Evolutionary conservation across 2,888 invertebrate species (phyloP), one percentile per base, ranked within the genome.

Genomic region (Drosophila prolongata): DNA sequence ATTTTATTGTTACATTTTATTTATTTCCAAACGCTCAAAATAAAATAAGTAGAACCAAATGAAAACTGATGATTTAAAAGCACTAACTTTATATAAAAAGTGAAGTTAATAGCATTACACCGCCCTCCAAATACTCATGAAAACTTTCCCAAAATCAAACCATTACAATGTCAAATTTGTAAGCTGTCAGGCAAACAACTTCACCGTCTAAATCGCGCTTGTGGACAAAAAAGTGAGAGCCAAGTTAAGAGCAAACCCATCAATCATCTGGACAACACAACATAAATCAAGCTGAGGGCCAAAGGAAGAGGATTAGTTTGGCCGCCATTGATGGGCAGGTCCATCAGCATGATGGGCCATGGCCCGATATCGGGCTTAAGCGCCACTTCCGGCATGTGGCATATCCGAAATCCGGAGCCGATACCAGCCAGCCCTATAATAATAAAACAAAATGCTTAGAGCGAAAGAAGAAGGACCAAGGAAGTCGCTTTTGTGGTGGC

Each of bases 231-330:
- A 75, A 71, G 44, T 69, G 65, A 65, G 34, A 11, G 49, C 13
- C 53, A 50, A 55, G 46, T 34, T 58, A 75, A 55, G 55, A 59
- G 72, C 52, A 69, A 69, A 59, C 47, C 80, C 91, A 90, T 90
- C 90, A 91, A 90, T 90, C 90, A 90, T 75, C 40, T 56, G 72
- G 69, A 56, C 74, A 77, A 80, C 75, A 72, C 82, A 80, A 90
- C 90, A 91, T 90, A 90, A 90, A 91, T 91, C 91, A 91, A 86
- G 79, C 77, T 57, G 69, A 76, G 66, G 74, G 73, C 59, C 67
- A 59, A 72, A 46, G 13, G n/a, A 53, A 43, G 42, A 27, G 37
- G 52, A 24, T 34, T 30, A 56, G 30, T 50, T 47, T 24, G 60
- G 30, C 59, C 59, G 55, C 49, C 64, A 82, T 79, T 67, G 27